Evolutionary conservation across 2,888 invertebrate species (phyloP).

Genomic region (Lumbricus terrestris): DNA sequence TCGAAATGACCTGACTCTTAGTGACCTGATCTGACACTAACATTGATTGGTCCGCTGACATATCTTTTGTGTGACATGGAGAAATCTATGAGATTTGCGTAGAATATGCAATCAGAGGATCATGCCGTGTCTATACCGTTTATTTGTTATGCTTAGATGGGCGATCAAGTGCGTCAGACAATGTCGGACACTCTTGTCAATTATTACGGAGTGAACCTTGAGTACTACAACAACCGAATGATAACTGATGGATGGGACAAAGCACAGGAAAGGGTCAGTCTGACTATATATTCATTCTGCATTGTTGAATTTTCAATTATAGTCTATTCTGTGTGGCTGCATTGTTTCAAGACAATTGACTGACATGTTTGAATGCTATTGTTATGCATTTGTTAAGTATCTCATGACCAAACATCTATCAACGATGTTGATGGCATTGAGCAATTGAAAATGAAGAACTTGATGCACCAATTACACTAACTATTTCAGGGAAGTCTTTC

Average conservation of each 20-base stretch:
- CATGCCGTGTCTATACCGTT: no score
- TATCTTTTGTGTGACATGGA: background rate
- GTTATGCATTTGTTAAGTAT: no score
- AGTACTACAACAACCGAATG: constrained; percentile 39
- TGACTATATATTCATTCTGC: background rate
- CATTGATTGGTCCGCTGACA: background rate
- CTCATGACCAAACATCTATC: no score
- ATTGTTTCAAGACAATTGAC: background rate
- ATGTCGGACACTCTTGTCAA: constrained; percentile 67
- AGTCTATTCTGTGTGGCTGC: background rate
- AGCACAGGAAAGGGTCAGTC: constrained; percentile 79
- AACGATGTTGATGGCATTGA: no score
- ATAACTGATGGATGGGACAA: constrained; percentile 77
- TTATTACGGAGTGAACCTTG: constrained; percentile 64
- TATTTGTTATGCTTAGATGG: constrained; percentile 43
- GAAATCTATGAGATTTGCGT: background rate
- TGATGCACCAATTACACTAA: no score
- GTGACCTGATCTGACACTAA: no score
- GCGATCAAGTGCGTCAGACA: constrained; percentile 65
- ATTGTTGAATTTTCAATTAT: background rate
- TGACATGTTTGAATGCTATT: background rate
- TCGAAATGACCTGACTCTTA: background rate
- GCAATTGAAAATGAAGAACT: no score
- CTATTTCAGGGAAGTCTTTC: no score
- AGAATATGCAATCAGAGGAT: no score